phyloP scores from a whole-genome alignment of 2,113 vertebrate genomes.

The Actenoides hombroni region DNA sequence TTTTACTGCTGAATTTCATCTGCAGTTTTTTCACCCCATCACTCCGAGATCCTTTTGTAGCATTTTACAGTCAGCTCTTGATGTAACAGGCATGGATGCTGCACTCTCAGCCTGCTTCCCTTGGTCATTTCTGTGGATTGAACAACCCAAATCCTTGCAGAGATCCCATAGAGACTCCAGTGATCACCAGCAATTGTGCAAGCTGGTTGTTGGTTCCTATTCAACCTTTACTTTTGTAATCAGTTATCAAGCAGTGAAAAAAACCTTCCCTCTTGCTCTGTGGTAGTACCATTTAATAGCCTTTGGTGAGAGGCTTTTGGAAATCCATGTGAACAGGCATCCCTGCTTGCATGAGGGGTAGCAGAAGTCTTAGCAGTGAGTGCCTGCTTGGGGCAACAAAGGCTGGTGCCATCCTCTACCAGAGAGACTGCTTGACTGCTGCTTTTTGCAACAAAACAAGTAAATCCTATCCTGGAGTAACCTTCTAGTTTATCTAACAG shows the following conservation, averaged over 20 bases:
- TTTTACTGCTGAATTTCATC: neutral
- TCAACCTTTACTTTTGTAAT: neutral
- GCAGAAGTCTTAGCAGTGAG: neutral
- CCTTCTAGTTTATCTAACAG: neutral
- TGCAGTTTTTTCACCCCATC: neutral
- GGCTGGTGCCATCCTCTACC: neutral
- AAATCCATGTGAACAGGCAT: neutral
- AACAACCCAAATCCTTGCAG: neutral
- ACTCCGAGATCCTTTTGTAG: neutral
- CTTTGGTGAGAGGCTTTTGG: neutral
- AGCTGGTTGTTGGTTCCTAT: neutral
- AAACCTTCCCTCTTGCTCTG: neutral
- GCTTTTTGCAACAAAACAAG: neutral
- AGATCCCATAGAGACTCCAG: neutral
- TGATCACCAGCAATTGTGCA: neutral
- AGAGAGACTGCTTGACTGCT: neutral
- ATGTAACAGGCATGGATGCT: neutral
- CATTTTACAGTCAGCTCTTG: neutral
- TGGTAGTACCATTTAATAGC: neutral
- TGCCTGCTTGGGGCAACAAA: neutral
- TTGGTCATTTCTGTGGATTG: neutral
- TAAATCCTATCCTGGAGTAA: neutral
- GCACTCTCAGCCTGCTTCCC: neutral
- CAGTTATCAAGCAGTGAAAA: neutral
- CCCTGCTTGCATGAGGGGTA: fast-evolving